Evolutionary conservation across 2,113 vertebrate genomes (phyloP), one percentile per base, ranked within the genome.

Genomic region (Microtus montanus): DNA sequence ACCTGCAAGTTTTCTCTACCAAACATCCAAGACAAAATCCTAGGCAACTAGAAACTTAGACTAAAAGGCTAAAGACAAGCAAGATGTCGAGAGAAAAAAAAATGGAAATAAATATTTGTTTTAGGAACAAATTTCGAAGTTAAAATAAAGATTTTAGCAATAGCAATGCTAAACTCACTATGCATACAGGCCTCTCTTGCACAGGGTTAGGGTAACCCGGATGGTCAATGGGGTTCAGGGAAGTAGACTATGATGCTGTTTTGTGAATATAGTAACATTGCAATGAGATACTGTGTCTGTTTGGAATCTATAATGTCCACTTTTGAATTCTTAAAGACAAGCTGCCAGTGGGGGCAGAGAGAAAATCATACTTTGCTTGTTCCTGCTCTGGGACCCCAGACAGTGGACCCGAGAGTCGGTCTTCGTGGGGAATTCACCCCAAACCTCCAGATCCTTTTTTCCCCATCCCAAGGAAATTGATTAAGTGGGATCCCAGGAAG

Each of bases 41-140:
- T 92, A 97, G 58, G 95, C 92, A 96, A 91, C 85, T 64, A 93
- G 93, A 94, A 94, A 47, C 26, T 88, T 95, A 85, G 75, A 83
- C 97, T 90, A 94, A 92, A 92, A 90, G 22, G 10, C 26, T 89
- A 73, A 74, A 94, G 83, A 28, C 35, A 91, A 85, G 14, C 44
- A 78, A n/a, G 7, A 19, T 41, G 90, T 33, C 12, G 49, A 24
- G 13, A 79, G 28, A 84, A 79, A n/a, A 52, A 52, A 52, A 70
- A 13, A 71, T 20, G n/a, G 14, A 14, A 44, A 75, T 38, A 52
- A 92, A 47, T 54, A 92, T 90, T 88, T 49, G 8, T 58, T 96
- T 93, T 87, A 68, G 30, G 7, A 93, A 28, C 68, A 94, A 92
- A 90, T 20, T 28, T 54, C 90, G 44, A 92, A 91, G 14, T 22